Conservation (phyloP, 2,113 vertebrate species). For the Lanius ludovicianus region DNA sequence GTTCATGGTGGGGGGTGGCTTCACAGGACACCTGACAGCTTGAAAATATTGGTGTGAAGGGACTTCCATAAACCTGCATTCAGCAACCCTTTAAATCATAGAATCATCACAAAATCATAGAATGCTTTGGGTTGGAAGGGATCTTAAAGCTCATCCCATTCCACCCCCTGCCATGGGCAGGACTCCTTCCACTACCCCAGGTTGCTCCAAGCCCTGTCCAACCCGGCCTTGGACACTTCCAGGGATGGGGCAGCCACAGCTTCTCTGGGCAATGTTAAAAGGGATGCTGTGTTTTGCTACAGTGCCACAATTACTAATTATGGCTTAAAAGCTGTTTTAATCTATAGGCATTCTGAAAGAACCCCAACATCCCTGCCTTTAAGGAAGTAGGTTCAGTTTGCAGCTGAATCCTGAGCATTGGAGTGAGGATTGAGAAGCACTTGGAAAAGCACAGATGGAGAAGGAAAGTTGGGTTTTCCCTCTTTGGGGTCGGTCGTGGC, state of each 20-base stretch:
- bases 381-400: neutral
- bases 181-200: neutral
- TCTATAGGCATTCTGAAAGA: neutral
- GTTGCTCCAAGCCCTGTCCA: neutral
- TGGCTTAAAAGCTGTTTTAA: neutral
- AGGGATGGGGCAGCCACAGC: neutral
- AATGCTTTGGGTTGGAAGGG: neutral
- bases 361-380: fast-evolving
- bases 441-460: fast-evolving
- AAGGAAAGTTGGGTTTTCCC: neutral
- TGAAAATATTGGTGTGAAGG: neutral
- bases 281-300: neutral
- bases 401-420: fast-evolving
- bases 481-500: neutral
- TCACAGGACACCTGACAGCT: neutral
- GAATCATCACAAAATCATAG: neutral
- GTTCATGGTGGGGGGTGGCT: fast-evolving
- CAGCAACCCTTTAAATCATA: neutral
- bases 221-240: neutral
- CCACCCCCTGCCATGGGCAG: neutral
- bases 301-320: fast-evolving
- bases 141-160: neutral
- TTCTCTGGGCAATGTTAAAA: neutral
- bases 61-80: neutral
- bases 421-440: neutral